Percentiles rank a stretch among this genome's conserved stretches.
Conservation (phyloP, 2,113 vertebrate genomes). For the Hiodon tergisus region DNA sequence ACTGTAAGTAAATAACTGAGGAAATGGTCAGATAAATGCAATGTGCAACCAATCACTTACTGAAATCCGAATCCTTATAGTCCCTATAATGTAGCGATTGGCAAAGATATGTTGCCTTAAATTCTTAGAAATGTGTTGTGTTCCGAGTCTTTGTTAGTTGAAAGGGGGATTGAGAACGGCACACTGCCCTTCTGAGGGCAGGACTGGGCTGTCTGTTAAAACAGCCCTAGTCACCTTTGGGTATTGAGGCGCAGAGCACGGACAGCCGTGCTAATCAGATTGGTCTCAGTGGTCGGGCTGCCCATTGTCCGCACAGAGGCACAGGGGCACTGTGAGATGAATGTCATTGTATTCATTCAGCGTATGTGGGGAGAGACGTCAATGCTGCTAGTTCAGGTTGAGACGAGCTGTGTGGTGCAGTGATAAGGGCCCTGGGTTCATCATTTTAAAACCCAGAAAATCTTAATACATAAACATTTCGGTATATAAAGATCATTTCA, state of each 20-base stretch:
- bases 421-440: not conserved
- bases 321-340: constrained; percentile 28
- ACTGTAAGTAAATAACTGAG: no score
- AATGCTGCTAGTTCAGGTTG: not conserved
- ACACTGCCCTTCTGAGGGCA: not conserved
- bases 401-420: not conserved
- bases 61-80: no score
- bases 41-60: no score
- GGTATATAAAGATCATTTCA: no score
- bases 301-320: constrained; percentile 30
- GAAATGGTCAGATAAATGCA: no score
- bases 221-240: constrained; percentile 9
- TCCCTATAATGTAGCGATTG: not conserved
- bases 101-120: not conserved
- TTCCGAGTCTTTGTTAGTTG: no score
- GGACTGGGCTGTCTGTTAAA: constrained; percentile 11
- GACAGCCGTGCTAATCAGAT: constrained; percentile 33
- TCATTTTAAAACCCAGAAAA: not conserved
- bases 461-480: no score
- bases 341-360: constrained; percentile 34
- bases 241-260: constrained; percentile 21
- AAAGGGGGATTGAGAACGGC: not conserved
- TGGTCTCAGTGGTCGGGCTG: constrained; percentile 33
- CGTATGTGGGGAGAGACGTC: constrained; percentile 15
- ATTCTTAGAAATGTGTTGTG: no score